phyloP scores from a whole-genome alignment of 2,888 invertebrate genomes.

The Hyposoter didymator region DNA sequence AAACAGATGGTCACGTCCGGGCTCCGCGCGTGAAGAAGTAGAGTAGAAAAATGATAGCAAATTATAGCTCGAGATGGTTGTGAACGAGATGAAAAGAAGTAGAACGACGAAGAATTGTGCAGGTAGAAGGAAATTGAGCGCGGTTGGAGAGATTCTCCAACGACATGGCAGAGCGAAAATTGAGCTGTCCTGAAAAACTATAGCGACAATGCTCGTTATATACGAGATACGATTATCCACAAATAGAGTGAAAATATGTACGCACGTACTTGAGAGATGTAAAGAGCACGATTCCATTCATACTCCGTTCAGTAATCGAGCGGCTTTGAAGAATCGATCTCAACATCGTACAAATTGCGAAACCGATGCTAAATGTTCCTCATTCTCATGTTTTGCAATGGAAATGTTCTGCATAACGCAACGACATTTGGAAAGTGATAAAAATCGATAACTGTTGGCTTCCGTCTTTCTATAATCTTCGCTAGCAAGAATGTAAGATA shows the following conservation, averaged over 20 bases:
- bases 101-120: not conserved
- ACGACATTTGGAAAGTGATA: not conserved
- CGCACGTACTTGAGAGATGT: not conserved
- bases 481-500: not conserved
- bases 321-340: not conserved
- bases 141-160: slow-evolving; percentile 2
- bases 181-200: slow-evolving; percentile 32
- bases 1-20: slow-evolving; percentile 32
- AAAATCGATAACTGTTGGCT: not conserved
- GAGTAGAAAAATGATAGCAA: slow-evolving; percentile 39
- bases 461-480: not conserved
- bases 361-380: not conserved
- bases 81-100: slow-evolving; percentile 20
- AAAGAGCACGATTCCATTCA: not conserved
- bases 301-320: not conserved
- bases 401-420: not conserved
- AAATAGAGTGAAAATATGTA: not conserved
- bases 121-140: slow-evolving; percentile 6
- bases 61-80: slow-evolving; percentile 26
- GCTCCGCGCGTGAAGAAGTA: not conserved
- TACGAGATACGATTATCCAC: not conserved
- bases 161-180: slow-evolving; percentile 34
- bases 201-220: slow-evolving; percentile 29
- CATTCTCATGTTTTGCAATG: not conserved
- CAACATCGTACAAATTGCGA: not conserved